Conservation (phyloP, 2,113 vertebrate species). For the Craseonycteris thonglongyai region DNA sequence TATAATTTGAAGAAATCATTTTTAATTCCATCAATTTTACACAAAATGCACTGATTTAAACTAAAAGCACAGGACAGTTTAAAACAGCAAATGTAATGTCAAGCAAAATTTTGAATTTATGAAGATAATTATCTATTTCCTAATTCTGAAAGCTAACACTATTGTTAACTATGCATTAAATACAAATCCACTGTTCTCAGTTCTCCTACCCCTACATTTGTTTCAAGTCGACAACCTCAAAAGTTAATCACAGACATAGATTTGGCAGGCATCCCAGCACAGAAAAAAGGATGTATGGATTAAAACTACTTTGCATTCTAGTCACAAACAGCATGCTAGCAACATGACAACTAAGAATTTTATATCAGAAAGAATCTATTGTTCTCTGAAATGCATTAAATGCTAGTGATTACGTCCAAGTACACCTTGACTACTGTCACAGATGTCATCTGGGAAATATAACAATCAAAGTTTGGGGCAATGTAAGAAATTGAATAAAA, state of each 20-base stretch:
- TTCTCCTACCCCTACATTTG: constrained; percentile 67
- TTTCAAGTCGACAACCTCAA: constrained; percentile 76
- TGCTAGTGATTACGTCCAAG: constrained; percentile 61
- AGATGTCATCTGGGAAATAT: constrained; percentile 25
- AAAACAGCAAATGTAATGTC: background rate
- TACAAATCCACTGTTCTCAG: constrained; percentile 49
- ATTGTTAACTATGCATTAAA: constrained; percentile 23
- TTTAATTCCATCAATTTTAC: background rate
- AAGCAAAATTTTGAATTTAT: background rate
- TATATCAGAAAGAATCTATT: constrained; percentile 75
- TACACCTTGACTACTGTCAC: constrained; percentile 42
- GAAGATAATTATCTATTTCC: constrained; percentile 27
- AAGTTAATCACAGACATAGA: constrained; percentile 76
- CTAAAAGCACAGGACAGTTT: background rate
- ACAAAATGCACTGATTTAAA: background rate
- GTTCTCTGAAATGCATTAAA: constrained; percentile 61
- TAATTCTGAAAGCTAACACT: constrained; percentile 9
- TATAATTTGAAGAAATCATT: background rate
- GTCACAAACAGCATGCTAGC: constrained; percentile 75
- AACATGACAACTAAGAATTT: constrained; percentile 79
- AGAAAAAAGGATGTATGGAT: constrained; percentile 83
- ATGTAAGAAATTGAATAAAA: background rate
- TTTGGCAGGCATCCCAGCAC: constrained; percentile 74
- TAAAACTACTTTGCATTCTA: constrained; percentile 79
- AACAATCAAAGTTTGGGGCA: background rate